Evolutionary conservation across 2,113 vertebrate genomes (phyloP), one percentile per base, ranked within the genome.

Genomic region (Rallus limicola): DNA sequence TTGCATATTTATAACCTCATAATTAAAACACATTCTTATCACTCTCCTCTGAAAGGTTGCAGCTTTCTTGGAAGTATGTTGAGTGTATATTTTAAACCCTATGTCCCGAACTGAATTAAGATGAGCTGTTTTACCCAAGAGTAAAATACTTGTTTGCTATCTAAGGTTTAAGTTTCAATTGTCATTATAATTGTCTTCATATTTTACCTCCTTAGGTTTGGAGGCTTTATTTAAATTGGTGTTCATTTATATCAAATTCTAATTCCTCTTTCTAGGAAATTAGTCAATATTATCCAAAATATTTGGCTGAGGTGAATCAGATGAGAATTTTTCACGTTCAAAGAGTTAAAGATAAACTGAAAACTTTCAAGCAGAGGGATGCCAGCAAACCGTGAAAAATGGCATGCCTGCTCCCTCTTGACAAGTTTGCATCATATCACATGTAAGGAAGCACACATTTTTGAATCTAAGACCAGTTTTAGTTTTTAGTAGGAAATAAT

Each of bases 21-120:
- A 94, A 97, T 96, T 95, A 95, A 94, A 91, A 93, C 65, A 75
- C 70, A 59, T 83, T 40, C 94, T 95, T 92, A 93, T 94, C 83
- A 87, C 86, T 91, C 60, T 95, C 44, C 74, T 95, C 80, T 90
- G 86, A 92, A 94, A 94, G 65, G 79, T 48, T 86, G 72, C 77
- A 92, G 90, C 78, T 95, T 96, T 96, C 67, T 89, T 96, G 86
- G 67, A 96, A 94, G 92, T 91, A 77, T 82, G 94, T 88, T 71
- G 95, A 91, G 67, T 82, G 56, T 36, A 40, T 92, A 65, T 95
- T 95, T 91, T 93, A 95, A 95, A 92, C 62, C 85, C 82, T 1
- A 5, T 55, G 85, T 92, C 48, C 78, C 0, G 3, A 87, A 67
- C 1, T 89, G 89, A 96, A 96, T 89, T 86, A 95, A 92, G 88